phyloP scores from a whole-genome alignment of 2,797 vertebrate species.

The Craterocephalus amniculus region DNA sequence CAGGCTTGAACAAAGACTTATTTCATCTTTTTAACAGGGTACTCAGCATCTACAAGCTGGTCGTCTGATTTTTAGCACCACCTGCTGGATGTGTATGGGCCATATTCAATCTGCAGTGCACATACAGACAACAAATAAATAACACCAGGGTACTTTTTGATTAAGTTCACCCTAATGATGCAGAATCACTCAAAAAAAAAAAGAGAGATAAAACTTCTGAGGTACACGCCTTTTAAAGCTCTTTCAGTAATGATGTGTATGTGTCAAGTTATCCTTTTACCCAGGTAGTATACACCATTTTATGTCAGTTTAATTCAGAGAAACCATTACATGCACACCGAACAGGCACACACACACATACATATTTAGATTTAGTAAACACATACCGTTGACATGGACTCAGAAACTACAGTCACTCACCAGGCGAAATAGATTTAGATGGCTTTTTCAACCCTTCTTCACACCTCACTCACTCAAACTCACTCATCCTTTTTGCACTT shows the following conservation, averaged over 20 bases:
- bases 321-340: slow-evolving; percentile 45
- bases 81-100: slow-evolving; percentile 67
- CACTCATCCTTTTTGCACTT: slow-evolving; percentile 53
- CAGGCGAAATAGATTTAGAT: slow-evolving; percentile 90
- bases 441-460: slow-evolving; percentile 84
- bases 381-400: slow-evolving; percentile 78
- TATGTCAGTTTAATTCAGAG: slow-evolving; percentile 78
- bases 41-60: slow-evolving; percentile 29
- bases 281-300: slow-evolving; percentile 83
- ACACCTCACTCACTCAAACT: slow-evolving; percentile 45
- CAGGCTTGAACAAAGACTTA: slow-evolving; percentile 11
- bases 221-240: slow-evolving; percentile 49
- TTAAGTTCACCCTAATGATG: slow-evolving; percentile 39
- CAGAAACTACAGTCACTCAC: slow-evolving; percentile 83
- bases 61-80: slow-evolving; percentile 73
- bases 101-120: slow-evolving; percentile 31
- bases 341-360: not conserved
- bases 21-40: slow-evolving; percentile 9
- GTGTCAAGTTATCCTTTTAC: slow-evolving; percentile 56
- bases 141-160: slow-evolving; percentile 48
- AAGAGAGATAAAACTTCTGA: slow-evolving; percentile 45
- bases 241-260: slow-evolving; percentile 20
- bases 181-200: slow-evolving; percentile 32
- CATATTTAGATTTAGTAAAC: slow-evolving; percentile 54
- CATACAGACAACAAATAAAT: slow-evolving; percentile 54